Base-by-base conservation (phyloP, 2,888 invertebrate genomes). In the Melitaea athalia region DNA sequence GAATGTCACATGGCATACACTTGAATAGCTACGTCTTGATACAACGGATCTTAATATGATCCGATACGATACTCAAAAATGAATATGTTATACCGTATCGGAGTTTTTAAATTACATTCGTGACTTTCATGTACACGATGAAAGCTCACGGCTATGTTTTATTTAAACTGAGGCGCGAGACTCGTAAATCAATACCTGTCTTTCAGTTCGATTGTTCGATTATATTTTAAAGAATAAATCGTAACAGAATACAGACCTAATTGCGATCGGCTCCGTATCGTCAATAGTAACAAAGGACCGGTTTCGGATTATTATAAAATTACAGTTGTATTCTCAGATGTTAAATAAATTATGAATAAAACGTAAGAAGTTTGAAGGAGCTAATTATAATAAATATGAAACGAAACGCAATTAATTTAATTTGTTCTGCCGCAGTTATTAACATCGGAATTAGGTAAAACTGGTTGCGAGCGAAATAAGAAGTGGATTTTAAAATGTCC, bases 71-170 rank as follows among this genome's bases (percentile, higher is more conserved):
- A n/a, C 43, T 59, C 42, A 42, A 17, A 50, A 62, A 87, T 85
- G 86, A 83, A 67, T 84, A 85, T 84, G 83, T 85, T 84, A 85
- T 86, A 86, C 83, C 86, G 82, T 85, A 87, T 88, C 86, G 85
- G 88, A 81, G 78, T 86, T 89, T 89, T 88, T 87, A 91, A 91
- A 91, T 92, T 91, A 87, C 89, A 87, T 83, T 92, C 91, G 92
- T 92, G 92, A 92, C 92, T 91, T 82, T 85, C 85, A 85, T 86
- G 84, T 85, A 86, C 85, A 85, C 81, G 86, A 83, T 85, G 89
- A 90, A 90, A 91, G 90, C 91, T 92, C 81, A 89, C 85, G 89
- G 91, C 91, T 80, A 89, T 89, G 89, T 88, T 85, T 87, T 87
- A 90, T 91, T 90, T 88, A 88, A 88, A 85, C 82, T 77, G 78